Conservation (phyloP, 2,113 vertebrate genomes). For the Panthera leo region DNA sequence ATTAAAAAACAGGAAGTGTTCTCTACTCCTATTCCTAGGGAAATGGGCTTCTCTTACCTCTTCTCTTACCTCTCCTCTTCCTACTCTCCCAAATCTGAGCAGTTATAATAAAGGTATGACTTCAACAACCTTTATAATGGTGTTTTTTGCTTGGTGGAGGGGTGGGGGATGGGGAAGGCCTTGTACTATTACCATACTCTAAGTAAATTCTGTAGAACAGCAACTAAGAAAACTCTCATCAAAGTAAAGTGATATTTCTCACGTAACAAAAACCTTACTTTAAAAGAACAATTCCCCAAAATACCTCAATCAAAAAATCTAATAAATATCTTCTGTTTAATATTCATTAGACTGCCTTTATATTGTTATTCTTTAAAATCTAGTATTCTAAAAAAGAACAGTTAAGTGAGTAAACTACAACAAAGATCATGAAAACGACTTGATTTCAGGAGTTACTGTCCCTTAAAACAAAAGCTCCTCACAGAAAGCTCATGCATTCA, state of each 20-base stretch:
- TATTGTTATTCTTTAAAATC: background rate
- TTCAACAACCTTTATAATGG: background rate
- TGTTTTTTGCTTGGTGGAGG: background rate
- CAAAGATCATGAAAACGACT: background rate
- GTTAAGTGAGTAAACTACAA: background rate
- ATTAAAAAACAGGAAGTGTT: background rate
- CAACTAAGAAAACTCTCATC: conserved; percentile 10
- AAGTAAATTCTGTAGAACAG: background rate
- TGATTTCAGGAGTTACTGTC: background rate
- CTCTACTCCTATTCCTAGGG: background rate
- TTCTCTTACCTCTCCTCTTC: background rate
- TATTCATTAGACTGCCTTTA: background rate
- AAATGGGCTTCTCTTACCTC: background rate
- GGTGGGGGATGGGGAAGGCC: background rate
- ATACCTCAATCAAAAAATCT: background rate
- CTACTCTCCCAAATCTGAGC: background rate
- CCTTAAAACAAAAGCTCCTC: background rate
- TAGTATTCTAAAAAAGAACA: background rate
- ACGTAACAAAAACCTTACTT: conserved; percentile 6
- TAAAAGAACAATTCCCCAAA: conserved; percentile 16
- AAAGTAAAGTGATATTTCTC: background rate
- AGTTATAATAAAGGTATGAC: background rate
- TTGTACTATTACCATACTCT: background rate
- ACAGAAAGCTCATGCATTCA: background rate
- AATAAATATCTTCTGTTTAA: background rate